phyloP scores from a whole-genome alignment of 1,140 invertebrate genomes.

The Danaus melanippus region DNA sequence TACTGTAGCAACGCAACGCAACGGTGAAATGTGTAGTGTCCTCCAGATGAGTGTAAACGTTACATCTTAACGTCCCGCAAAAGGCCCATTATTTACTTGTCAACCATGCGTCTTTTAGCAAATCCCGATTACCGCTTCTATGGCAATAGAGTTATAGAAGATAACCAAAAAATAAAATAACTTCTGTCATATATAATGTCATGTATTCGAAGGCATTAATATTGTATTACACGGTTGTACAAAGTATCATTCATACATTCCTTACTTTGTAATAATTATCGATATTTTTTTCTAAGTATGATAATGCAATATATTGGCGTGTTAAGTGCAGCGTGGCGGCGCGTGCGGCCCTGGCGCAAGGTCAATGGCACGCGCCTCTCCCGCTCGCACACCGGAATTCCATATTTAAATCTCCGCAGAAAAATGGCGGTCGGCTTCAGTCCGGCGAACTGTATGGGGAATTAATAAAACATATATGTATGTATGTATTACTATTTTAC shows the following conservation, averaged over 20 bases:
- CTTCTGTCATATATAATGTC: no score
- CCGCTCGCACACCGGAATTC: conserved; percentile 71
- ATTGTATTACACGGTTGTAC: no score
- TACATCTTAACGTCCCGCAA: conserved; percentile 17
- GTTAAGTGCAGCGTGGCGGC: conserved; percentile 35
- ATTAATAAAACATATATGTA: conserved; percentile 63
- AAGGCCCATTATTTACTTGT: conserved; percentile 7
- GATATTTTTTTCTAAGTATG: conserved; percentile 2
- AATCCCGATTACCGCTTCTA: not conserved
- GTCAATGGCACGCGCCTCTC: conserved; percentile 69
- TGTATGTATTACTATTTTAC: conserved; percentile 36
- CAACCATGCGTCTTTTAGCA: not conserved
- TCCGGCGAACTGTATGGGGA: conserved; percentile 62
- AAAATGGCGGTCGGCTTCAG: conserved; percentile 69
- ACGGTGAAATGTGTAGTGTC: conserved; percentile 41
- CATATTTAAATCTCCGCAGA: conserved; percentile 72
- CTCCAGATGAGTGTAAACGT: conserved; percentile 24
- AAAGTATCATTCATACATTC: no score
- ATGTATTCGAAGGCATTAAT: not conserved
- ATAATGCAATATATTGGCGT: conserved; percentile 15
- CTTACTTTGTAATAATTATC: not conserved
- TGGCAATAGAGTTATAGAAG: no score
- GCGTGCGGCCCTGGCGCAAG: conserved; percentile 65
- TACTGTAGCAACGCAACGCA: conserved; percentile 17
- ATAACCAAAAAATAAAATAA: no score